Evolutionary conservation across 2,797 vertebrate genomes (phyloP).

Genomic region (Hyperoplus immaculatus): DNA sequence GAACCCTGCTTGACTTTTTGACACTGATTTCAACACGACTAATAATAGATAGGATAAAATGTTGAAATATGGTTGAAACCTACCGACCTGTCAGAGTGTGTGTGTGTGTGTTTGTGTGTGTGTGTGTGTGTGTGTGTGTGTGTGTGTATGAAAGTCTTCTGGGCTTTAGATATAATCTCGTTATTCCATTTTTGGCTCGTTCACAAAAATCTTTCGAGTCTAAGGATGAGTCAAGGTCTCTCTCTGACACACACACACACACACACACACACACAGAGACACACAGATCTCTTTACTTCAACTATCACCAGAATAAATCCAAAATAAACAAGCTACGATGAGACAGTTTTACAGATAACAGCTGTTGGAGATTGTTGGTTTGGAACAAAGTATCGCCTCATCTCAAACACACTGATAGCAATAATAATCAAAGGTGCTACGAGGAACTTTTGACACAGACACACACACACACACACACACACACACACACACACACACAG

Average conservation of each 20-base stretch:
- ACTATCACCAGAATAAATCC: neutral
- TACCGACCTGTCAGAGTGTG: neutral
- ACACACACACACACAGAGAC: no score
- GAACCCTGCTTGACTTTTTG: no score
- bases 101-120: no score
- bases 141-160: neutral
- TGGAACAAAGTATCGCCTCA: neutral
- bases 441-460: no score
- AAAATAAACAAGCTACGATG: neutral
- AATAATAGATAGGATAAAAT: neutral
- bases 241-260: neutral
- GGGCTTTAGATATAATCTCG: neutral
- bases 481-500: no score
- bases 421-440: no score
- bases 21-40: no score
- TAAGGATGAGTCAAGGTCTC: neutral
- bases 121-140: no score
- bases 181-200: conserved; percentile 5
- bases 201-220: conserved; percentile 25
- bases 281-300: neutral
- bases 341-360: conserved; percentile 9
- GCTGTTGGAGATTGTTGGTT: conserved; percentile 7
- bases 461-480: no score
- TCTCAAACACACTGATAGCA: conserved; percentile 8
- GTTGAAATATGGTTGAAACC: neutral